phyloP scores from a whole-genome alignment of 2,797 vertebrate species.

The Ceyx erithaca region DNA sequence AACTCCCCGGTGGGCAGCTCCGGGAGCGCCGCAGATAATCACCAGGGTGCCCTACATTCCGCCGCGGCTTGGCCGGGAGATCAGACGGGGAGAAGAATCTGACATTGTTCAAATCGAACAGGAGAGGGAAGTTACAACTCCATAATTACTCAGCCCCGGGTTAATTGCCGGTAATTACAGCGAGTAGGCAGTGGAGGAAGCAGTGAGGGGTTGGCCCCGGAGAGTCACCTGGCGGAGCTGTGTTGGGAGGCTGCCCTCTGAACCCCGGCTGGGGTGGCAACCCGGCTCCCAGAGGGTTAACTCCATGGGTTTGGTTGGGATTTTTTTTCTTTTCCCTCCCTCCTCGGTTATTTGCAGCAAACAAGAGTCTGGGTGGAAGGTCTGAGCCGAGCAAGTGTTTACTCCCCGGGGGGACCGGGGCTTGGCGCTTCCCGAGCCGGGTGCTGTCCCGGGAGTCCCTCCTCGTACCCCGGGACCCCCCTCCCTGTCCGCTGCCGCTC shows the following conservation, averaged over 20 bases:
- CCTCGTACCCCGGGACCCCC: background rate
- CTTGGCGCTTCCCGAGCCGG: background rate
- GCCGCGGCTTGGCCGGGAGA: conserved; percentile 23
- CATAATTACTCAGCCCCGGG: conserved; percentile 51
- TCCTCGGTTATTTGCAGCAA: conserved; percentile 15
- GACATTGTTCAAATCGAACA: conserved; percentile 11
- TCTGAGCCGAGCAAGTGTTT: background rate
- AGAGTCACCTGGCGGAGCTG: background rate
- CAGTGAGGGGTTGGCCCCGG: background rate
- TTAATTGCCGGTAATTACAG: conserved; percentile 71
- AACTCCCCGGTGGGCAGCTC: conserved; percentile 53
- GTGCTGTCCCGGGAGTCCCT: background rate
- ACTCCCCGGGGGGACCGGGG: background rate
- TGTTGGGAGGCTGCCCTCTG: conserved; percentile 16
- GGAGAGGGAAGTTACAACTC: conserved; percentile 54
- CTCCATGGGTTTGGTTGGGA: conserved; percentile 19
- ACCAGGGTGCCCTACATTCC: conserved; percentile 58
- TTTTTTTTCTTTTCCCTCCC: conserved; percentile 2
- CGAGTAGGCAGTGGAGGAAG: conserved; percentile 51
- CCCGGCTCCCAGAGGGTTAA: conserved; percentile 66
- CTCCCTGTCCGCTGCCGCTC: background rate
- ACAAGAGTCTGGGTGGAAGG: conserved; percentile 21
- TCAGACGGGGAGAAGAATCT: conserved; percentile 35
- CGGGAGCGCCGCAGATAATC: background rate
- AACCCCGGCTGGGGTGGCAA: background rate